Evolutionary conservation across 2,888 invertebrate species (phyloP), one percentile per base, ranked within the genome.

Genomic region (Campaea margaritaria): DNA sequence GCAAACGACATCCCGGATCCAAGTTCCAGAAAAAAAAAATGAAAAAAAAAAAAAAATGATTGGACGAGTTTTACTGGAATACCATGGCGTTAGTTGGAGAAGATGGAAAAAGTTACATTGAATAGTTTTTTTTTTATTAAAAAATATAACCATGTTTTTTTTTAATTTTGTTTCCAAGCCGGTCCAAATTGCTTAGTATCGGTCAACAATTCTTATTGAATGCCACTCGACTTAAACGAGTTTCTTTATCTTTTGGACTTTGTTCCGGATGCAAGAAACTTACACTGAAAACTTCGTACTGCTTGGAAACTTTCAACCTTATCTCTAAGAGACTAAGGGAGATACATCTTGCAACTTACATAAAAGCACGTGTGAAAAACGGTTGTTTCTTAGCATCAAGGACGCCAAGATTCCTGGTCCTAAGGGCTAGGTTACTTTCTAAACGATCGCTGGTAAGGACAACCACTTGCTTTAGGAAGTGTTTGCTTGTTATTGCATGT

Each of bases 361-460:
- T 31, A 31, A 36, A 12, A 5, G 36, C 36, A 36, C 36, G 36
- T 36, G 36, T 12, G 12, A 12, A n/a, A 36, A 10, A 12, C 10
- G 2, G 12, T 10, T n/a, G n/a, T 36, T 12, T 12, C 36, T 36
- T 36, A 36, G 36, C 36, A 36, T n/a, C 42, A 45, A 45, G 45
- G 45, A 45, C 45, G 45, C 4, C 45, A 28, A 14, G 31, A 45
- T 45, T 45, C 31, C 45, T 31, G 21, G 14, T 8, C 44, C 45
- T 45, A 45, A 45, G 31, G 28, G 45, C 31, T 45, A 12, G 13
- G 16, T 12, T 44, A 45, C 45, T 45, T 45, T 45, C 45, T 45
- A 45, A 31, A 45, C 28, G 31, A 12, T 10, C 0, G 14, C n/a
- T 45, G n/a, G 44, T 44, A 31, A 45, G 45, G 45, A 45, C 45